A percentile compares a stretch with the other conserved stretches of the same genome.
Evolutionary conservation across 2,888 invertebrate genomes (phyloP).

Genomic region (Omphaloscelis lunosa): DNA sequence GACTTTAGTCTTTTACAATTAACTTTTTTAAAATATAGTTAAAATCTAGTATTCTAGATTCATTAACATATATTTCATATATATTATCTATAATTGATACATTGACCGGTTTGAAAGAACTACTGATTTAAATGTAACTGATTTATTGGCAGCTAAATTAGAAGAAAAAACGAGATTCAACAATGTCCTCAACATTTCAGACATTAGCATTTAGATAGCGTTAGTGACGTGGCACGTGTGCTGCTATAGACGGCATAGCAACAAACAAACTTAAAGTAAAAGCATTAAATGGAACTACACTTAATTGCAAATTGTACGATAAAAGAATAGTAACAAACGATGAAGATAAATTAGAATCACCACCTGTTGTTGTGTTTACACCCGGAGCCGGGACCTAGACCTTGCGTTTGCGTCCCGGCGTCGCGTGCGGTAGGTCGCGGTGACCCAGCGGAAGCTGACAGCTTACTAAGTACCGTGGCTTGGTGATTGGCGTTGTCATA

Average conservation of each 20-base stretch:
- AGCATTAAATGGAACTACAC: neutral
- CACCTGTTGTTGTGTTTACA: constrained; percentile 66
- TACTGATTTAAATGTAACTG: neutral
- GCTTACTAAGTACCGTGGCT: constrained; percentile 33
- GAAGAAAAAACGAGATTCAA: constrained; percentile 8
- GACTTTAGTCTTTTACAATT: constrained; percentile 13
- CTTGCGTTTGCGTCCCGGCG: constrained; percentile 61
- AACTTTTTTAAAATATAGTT: neutral
- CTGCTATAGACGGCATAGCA: neutral
- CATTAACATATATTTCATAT: neutral
- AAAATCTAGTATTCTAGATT: neutral
- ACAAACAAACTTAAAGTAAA: neutral
- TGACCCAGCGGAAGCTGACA: constrained; percentile 34
- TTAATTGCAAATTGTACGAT: neutral
- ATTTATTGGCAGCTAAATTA: constrained; percentile 20
- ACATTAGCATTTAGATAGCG: constrained; percentile 10
- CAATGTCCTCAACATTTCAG: constrained; percentile 23
- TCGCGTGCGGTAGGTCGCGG: constrained; percentile 72
- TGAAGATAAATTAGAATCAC: constrained; percentile 24
- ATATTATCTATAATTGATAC: constrained; percentile 1
- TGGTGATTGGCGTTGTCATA: constrained; percentile 13
- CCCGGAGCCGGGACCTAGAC: constrained; percentile 63
- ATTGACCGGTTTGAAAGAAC: neutral
- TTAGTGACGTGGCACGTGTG: neutral
- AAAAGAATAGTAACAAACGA: neutral